Evolutionary conservation across 2,888 invertebrate species (phyloP).

Genomic region (Andricus quercusramuli): DNA sequence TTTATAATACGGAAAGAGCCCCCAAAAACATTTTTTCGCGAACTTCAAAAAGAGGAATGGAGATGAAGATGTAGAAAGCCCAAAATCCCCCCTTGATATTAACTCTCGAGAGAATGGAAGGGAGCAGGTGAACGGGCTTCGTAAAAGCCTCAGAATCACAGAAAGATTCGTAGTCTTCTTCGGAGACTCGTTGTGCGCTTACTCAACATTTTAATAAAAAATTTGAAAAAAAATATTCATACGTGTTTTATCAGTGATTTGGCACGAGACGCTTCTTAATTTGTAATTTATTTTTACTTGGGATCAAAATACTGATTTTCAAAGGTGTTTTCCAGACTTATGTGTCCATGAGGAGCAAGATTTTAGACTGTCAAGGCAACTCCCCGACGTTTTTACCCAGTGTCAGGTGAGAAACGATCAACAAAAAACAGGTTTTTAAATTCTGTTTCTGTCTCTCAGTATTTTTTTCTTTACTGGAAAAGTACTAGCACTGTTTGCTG

Average conservation of each 20-base stretch:
- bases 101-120: slow-evolving; percentile 16
- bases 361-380: slow-evolving; percentile 76
- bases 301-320: neutral
- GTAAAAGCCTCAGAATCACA: slow-evolving; percentile 67
- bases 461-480: slow-evolving; percentile 2
- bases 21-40: neutral
- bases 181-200: slow-evolving; percentile 24
- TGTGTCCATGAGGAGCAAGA: slow-evolving; percentile 78
- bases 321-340: slow-evolving; percentile 60
- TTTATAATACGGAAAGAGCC: neutral
- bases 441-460: neutral
- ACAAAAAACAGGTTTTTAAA: slow-evolving; percentile 53
- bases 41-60: neutral
- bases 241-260: slow-evolving; percentile 20
- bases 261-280: neutral
- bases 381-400: slow-evolving; percentile 75
- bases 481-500: neutral
- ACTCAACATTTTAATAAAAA: neutral
- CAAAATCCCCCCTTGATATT: slow-evolving; percentile 24
- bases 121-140: slow-evolving; percentile 51
- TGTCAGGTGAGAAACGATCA: slow-evolving; percentile 68
- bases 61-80: slow-evolving; percentile 12
- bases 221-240: slow-evolving; percentile 22
- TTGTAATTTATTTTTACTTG: neutral
- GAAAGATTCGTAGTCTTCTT: slow-evolving; percentile 65